These are phyloP conservation scores for Sebastes dallii DNA, from an alignment of 2,797 vertebrate species.

Conservation along the genomic window DNA sequence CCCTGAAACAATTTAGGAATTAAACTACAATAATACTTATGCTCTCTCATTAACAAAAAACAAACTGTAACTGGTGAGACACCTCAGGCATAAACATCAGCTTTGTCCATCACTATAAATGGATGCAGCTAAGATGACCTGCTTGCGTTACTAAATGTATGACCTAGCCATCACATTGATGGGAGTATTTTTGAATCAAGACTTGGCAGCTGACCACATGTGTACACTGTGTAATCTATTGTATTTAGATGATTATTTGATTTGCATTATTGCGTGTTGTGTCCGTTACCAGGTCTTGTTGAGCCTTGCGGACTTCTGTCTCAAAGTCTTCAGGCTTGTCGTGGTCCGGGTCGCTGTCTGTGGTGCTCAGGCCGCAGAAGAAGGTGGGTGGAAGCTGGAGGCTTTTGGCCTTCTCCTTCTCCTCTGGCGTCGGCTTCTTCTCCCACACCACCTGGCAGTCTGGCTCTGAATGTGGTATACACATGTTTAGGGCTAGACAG, in stretches of 20 bases:
- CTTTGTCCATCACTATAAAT: not conserved
- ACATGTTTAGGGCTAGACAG: not conserved
- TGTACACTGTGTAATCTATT: not conserved
- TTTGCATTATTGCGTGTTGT: too few species aligned
- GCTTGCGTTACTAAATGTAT: not conserved
- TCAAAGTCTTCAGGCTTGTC: conserved; percentile 86
- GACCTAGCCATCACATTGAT: not conserved
- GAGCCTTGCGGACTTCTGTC: conserved; percentile 85
- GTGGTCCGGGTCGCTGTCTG: conserved; percentile 85
- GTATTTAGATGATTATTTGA: too few species aligned
- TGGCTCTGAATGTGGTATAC: conserved; percentile 61
- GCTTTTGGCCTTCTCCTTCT: conserved; percentile 85
- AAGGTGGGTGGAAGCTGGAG: conserved; percentile 87
- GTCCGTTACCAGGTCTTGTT: conserved; percentile 72
- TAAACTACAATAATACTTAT: not conserved
- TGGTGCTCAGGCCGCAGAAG: conserved; percentile 84
- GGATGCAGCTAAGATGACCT: not conserved
- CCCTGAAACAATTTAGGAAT: conserved; percentile 29
- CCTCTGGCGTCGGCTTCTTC: conserved; percentile 85
- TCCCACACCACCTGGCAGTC: conserved; percentile 88
- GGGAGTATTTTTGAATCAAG: not conserved
- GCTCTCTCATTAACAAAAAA: not conserved
- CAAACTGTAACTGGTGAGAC: not conserved
- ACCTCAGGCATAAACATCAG: not conserved
- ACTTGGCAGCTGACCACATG: not conserved